Evolutionary conservation across 2,888 invertebrate species (phyloP), one percentile per base, ranked within the genome.

Genomic region (Aporophyla lueneburgensis): DNA sequence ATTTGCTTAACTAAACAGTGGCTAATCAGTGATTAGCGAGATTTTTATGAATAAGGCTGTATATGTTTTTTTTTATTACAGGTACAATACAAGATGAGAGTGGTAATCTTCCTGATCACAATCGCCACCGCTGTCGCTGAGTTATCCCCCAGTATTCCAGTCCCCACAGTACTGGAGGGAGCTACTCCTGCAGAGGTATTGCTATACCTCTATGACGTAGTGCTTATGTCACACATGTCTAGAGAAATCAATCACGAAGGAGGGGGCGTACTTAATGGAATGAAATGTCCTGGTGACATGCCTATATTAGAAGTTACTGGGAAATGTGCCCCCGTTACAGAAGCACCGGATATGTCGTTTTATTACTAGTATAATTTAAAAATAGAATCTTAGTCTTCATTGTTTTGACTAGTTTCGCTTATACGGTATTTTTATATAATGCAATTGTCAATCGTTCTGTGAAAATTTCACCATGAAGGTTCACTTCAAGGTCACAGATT

Each of bases 201-300:
- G 16, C 12, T 67, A 27, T 82, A 81, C 54, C 72, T 82, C 27
- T 70, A 73, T 66, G 78, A 82, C 14, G 53, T 82, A 27, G 72
- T 62, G 27, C 72, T 81, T 16, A 49, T 9, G 16, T 16, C 81
- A 46, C 0, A 53, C 40, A 70, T 56, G 56, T 27, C 49, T 46
- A 2, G 0, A 16, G 68, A 66, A 14, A 1, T 0, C 0, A 72
- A 81, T 1, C 0, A 5, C 1, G 5, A 67, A 53, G 33, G 21
- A 56, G 69, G 75, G 33, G 14, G 0, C 7, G 0, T 33, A n/a
- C 0, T 62, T 0, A 0, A 21, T 7, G 74, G 21, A 6, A 0
- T 0, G 3, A 0, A 0, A 0, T 78, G 78, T 49, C 27, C 40
- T 12, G 53, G 49, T 61, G 5, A 14, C 5, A 40, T 19, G 53